phyloP scores from a whole-genome alignment of 1,140 invertebrate species.

The Drosophila biarmipes region DNA sequence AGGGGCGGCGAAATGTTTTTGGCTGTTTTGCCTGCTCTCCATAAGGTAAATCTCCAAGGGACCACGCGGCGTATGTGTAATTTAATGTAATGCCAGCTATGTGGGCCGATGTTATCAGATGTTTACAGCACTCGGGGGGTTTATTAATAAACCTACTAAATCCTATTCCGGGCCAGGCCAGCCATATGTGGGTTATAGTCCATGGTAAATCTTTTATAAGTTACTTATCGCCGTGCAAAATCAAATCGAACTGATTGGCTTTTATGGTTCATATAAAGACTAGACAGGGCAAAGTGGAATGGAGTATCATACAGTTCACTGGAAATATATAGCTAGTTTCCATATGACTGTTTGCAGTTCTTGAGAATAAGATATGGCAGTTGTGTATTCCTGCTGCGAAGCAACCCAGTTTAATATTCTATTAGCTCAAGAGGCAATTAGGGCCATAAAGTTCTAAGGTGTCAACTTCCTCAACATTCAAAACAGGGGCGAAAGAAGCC shows the following conservation, averaged over 20 bases:
- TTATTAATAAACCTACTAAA: constrained; percentile 56
- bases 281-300: constrained; percentile 1
- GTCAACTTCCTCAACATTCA: constrained; percentile 19
- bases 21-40: constrained; percentile 2
- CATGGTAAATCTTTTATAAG: constrained; percentile 18
- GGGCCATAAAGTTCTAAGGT: constrained; percentile 12
- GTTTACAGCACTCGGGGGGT: constrained; percentile 48
- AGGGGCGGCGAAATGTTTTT: constrained; percentile 14
- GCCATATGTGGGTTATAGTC: constrained; percentile 47
- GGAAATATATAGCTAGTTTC: neutral
- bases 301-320: neutral
- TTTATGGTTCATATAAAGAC: constrained; percentile 42
- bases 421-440: constrained; percentile 12
- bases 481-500: constrained; percentile 11
- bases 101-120: constrained; percentile 37
- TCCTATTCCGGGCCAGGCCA: constrained; percentile 12
- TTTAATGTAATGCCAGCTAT: constrained; percentile 19
- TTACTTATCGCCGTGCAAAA: constrained; percentile 24
- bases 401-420: neutral
- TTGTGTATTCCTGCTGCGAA: neutral
- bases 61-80: constrained; percentile 21
- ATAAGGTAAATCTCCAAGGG: constrained; percentile 24
- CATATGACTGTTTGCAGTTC: constrained; percentile 1
- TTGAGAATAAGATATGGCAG: neutral
- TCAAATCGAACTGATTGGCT: constrained; percentile 36